phyloP scores from a whole-genome alignment of 1,140 invertebrate species.

The Platyura marginata region DNA sequence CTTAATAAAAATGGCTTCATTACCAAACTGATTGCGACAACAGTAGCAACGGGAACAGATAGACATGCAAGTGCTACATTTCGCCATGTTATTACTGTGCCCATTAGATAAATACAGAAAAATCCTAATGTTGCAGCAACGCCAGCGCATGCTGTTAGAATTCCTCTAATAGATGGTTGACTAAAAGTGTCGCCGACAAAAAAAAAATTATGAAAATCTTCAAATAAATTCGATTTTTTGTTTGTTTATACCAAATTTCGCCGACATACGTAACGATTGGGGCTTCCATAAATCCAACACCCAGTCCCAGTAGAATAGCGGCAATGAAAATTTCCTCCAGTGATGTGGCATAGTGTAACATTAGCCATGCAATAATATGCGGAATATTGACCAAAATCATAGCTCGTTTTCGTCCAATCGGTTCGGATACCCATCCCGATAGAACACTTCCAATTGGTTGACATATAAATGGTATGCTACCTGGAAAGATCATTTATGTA shows the following conservation, averaged over 20 bases:
- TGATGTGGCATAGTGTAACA: constrained; percentile 36
- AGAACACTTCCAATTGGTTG: constrained; percentile 47
- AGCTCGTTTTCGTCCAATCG: constrained; percentile 38
- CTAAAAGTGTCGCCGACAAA: constrained; percentile 13
- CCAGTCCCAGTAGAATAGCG: constrained; percentile 14
- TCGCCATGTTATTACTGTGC: constrained; percentile 40
- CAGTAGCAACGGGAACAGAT: constrained; percentile 34
- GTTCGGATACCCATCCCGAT: constrained; percentile 43
- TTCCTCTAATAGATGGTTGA: constrained; percentile 44
- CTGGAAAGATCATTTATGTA: constrained; percentile 22
- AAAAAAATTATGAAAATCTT: not conserved
- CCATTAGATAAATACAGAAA: constrained; percentile 39
- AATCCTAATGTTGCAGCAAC: constrained; percentile 41
- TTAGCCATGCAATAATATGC: constrained; percentile 41
- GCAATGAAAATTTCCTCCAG: constrained; percentile 23
- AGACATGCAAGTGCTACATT: constrained; percentile 38
- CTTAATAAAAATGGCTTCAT: constrained; percentile 9
- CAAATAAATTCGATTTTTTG: not conserved
- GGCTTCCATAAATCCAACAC: constrained; percentile 33
- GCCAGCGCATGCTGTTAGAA: constrained; percentile 41
- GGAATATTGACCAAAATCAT: constrained; percentile 48
- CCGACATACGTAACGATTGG: constrained; percentile 33
- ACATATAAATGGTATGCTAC: constrained; percentile 45
- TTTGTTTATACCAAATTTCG: constrained; percentile 25
- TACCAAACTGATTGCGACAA: constrained; percentile 36